These are phyloP conservation scores for Rhinella marina DNA, from an alignment of 2,797 vertebrate genomes.

Conservation along the genomic window DNA sequence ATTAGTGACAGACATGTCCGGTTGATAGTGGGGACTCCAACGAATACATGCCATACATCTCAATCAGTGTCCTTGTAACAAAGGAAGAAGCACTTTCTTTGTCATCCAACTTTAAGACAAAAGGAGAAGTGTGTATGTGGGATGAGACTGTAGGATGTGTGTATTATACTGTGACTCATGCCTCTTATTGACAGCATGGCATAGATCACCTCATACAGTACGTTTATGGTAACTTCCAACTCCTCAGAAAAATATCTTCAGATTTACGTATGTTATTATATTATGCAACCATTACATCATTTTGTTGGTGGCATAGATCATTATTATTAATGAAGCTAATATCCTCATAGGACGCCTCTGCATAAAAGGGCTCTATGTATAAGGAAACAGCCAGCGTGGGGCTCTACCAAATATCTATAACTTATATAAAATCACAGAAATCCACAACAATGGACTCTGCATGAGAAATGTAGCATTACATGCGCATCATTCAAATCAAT, in stretches of 20 bases:
- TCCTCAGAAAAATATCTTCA: background rate
- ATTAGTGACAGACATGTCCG: background rate
- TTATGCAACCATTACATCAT: background rate
- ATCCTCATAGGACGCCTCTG: background rate
- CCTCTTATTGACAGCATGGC: background rate
- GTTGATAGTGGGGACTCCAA: background rate
- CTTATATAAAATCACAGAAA: no score
- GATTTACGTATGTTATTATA: background rate
- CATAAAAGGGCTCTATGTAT: background rate
- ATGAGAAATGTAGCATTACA: no score
- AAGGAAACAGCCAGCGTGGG: background rate
- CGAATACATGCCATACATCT: background rate
- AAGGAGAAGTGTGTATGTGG: conserved; percentile 1
- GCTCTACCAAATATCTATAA: background rate
- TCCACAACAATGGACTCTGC: no score
- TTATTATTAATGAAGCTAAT: background rate
- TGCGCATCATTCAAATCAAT: no score
- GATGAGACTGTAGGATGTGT: conserved; percentile 21
- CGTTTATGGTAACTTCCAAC: background rate
- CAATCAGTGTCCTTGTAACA: background rate
- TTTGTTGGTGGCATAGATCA: background rate
- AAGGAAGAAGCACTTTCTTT: background rate
- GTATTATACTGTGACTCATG: conserved; percentile 2
- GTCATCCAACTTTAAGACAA: background rate
- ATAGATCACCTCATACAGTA: background rate